Evolutionary conservation across 1,140 invertebrate genomes (phyloP).

Genomic region (Charaxes varanes): DNA sequence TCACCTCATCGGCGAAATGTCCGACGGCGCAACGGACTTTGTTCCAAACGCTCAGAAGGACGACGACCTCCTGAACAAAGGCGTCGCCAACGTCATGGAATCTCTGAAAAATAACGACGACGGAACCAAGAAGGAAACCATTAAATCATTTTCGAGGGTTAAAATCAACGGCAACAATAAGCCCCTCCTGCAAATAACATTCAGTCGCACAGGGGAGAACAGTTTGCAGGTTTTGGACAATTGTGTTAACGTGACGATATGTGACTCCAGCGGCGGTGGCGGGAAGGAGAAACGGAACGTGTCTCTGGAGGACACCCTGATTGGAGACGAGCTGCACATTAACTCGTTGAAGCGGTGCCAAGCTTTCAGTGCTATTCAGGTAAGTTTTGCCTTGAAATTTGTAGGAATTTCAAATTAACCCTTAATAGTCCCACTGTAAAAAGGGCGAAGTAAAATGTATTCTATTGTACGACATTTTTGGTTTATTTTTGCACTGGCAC

Average conservation of each 20-base stretch:
- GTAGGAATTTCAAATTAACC: no score
- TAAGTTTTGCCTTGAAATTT: no score
- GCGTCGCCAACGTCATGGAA: conserved; percentile 50
- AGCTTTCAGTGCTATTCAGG: conserved; percentile 70
- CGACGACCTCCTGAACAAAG: conserved; percentile 45
- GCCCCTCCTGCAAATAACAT: conserved; percentile 56
- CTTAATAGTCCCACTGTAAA: no score
- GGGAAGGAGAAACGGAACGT: conserved; percentile 35
- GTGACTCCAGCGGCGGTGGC: conserved; percentile 26
- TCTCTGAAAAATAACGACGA: conserved; percentile 34
- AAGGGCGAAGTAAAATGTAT: no score
- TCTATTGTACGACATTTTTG: no score
- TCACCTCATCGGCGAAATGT: conserved; percentile 39
- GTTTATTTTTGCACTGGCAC: no score
- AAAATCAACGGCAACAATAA: conserved; percentile 66
- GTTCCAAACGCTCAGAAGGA: conserved; percentile 20
- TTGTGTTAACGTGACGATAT: conserved; percentile 57
- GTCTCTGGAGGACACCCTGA: conserved; percentile 38
- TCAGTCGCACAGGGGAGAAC: conserved; percentile 49
- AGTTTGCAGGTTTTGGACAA: conserved; percentile 55
- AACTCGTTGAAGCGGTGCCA: conserved; percentile 66
- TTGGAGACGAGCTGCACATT: conserved; percentile 38
- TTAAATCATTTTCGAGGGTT: conserved; percentile 51
- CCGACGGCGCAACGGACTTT: conserved; percentile 29
- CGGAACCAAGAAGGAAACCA: conserved; percentile 27